Conservation (phyloP, 2,888 invertebrate genomes). For the Morpho achilles region DNA sequence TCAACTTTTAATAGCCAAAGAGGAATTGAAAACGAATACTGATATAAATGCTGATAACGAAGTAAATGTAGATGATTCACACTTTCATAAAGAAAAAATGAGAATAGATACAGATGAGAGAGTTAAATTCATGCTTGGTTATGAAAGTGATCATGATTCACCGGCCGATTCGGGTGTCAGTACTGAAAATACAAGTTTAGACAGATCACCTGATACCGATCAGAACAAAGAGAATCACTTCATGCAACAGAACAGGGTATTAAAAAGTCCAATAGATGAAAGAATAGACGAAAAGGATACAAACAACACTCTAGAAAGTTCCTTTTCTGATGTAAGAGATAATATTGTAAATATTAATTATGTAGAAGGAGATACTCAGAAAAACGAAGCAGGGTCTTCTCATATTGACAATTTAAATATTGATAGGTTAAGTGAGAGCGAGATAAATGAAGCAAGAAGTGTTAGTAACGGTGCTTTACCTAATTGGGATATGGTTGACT, state of each 20-base stretch:
- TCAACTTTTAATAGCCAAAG: conserved; percentile 76
- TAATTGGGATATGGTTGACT: conserved; percentile 46
- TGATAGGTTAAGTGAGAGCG: conserved; percentile 51
- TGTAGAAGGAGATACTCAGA: conserved; percentile 51
- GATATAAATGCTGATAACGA: conserved; percentile 46
- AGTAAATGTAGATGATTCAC: conserved; percentile 47
- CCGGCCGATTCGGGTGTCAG: conserved; percentile 84
- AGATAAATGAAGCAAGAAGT: conserved; percentile 39
- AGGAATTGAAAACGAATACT: conserved; percentile 56
- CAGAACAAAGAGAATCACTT: conserved; percentile 57
- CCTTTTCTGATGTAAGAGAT: conserved; percentile 51
- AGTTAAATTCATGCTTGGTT: conserved; percentile 70
- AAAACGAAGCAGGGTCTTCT: conserved; percentile 64
- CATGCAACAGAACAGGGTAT: conserved; percentile 68
- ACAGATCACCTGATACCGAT: conserved; percentile 81
- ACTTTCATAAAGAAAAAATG: conserved; percentile 61
- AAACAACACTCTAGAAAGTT: conserved; percentile 52
- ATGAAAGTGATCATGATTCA: conserved; percentile 71
- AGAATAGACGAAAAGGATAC: conserved; percentile 37
- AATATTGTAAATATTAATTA: conserved; percentile 63
- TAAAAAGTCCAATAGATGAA: conserved; percentile 50
- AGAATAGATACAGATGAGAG: conserved; percentile 49
- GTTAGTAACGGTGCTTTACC: conserved; percentile 34
- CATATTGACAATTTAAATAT: conserved; percentile 36
- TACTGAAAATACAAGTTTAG: conserved; percentile 85